phyloP scores from a whole-genome alignment of 2,888 invertebrate genomes.

The Dryobota labecula region DNA sequence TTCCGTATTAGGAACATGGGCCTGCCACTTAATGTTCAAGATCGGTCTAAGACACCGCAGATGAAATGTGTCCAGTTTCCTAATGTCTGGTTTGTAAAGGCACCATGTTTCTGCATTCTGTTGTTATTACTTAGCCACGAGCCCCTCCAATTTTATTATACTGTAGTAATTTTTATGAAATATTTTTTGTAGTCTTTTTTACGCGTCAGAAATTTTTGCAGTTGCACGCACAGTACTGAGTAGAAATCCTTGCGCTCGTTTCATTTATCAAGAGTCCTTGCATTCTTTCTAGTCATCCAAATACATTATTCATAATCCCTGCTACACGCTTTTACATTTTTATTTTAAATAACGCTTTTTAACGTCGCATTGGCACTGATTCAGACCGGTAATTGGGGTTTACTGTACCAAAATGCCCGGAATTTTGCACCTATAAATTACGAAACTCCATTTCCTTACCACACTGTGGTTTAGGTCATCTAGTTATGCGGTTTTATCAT shows the following conservation, averaged over 20 bases:
- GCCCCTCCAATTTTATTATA: too few species aligned
- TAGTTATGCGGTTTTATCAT: neutral
- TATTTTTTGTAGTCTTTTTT: too few species aligned
- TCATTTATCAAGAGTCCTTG: constrained; percentile 57
- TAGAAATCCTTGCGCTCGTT: constrained; percentile 63
- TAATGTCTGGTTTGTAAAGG: too few species aligned
- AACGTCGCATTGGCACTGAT: constrained; percentile 39
- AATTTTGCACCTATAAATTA: constrained; percentile 12
- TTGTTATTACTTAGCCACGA: neutral
- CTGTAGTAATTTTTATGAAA: too few species aligned
- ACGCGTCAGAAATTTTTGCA: too few species aligned
- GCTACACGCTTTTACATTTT: constrained; percentile 12
- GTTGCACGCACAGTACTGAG: constrained; percentile 11
- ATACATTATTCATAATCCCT: constrained; percentile 57
- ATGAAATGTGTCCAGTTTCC: too few species aligned
- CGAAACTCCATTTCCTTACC: constrained; percentile 1
- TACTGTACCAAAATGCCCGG: neutral
- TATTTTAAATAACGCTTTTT: constrained; percentile 41
- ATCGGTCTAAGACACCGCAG: too few species aligned
- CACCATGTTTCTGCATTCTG: too few species aligned
- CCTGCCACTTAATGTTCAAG: too few species aligned
- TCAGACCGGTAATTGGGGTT: constrained; percentile 35
- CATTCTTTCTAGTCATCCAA: constrained; percentile 54
- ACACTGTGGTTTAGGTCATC: constrained; percentile 2
- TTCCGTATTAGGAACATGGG: too few species aligned